Conservation (phyloP, 1,140 invertebrate genomes). For the Globodera ellingtonae region DNA sequence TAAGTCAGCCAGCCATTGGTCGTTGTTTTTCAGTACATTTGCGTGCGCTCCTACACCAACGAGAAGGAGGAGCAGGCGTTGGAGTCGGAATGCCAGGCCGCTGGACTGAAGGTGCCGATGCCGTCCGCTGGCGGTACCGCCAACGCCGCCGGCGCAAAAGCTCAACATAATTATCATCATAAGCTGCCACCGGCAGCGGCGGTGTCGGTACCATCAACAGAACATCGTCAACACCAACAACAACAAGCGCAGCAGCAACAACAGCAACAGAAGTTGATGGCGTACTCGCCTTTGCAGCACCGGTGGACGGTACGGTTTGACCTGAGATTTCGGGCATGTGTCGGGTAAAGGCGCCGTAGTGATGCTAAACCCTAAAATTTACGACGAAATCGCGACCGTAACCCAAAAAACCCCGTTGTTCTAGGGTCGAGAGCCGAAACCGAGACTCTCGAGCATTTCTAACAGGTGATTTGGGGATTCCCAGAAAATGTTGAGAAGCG, state of each 20-base stretch:
- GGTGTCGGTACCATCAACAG: background rate
- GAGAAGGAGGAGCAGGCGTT: constrained; percentile 40
- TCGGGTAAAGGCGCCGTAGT: too few relatives aligned
- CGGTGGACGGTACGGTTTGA: too few relatives aligned
- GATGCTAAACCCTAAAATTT: too few relatives aligned
- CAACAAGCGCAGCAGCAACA: too few relatives aligned
- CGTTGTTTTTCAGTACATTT: background rate
- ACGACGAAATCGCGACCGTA: too few relatives aligned
- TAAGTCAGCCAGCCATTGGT: too few relatives aligned
- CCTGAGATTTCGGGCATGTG: constrained; percentile 29
- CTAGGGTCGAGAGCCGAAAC: too few relatives aligned
- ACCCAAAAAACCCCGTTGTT: too few relatives aligned
- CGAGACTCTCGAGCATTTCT: too few relatives aligned
- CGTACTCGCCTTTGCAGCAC: constrained; percentile 12
- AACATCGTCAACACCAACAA: background rate
- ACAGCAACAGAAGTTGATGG: constrained; percentile 5
- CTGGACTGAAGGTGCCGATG: constrained; percentile 17
- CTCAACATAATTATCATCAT: background rate
- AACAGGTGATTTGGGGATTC: too few relatives aligned
- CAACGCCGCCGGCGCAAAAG: background rate
- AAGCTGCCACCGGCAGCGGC: background rate
- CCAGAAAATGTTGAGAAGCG: too few relatives aligned
- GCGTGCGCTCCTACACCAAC: constrained; percentile 36
- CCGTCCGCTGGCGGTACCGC: background rate
- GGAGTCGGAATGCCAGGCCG: constrained; percentile 42